Conservation (phyloP, 2,113 vertebrate species). For the Istiophorus platypterus region DNA sequence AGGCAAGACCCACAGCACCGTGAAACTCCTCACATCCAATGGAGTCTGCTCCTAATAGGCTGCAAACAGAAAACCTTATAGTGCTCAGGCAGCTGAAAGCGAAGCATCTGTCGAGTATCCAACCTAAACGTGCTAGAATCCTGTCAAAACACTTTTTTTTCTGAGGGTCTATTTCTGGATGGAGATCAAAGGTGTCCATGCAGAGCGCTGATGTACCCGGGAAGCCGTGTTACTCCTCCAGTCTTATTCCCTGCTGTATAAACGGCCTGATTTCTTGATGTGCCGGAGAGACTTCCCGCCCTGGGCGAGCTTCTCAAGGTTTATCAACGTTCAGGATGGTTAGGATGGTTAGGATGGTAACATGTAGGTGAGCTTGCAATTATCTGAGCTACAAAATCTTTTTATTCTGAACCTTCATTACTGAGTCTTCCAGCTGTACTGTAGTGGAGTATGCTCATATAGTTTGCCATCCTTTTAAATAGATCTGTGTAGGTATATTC, state of each 20-base stretch:
- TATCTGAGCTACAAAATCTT: neutral
- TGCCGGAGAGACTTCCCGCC: constrained; percentile 35
- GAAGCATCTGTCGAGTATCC: constrained; percentile 7
- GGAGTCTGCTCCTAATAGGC: constrained; percentile 17
- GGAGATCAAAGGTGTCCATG: constrained; percentile 62
- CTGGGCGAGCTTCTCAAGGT: constrained; percentile 34
- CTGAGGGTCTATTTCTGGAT: constrained; percentile 58
- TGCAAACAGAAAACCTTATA: constrained; percentile 6
- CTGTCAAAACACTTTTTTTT: constrained; percentile 53
- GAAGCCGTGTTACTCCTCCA: constrained; percentile 52
- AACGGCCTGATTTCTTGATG: constrained; percentile 64
- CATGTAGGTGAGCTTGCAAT: constrained; percentile 24
- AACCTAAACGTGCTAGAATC: constrained; percentile 37
- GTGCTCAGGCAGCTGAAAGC: constrained; percentile 1
- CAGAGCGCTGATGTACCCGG: constrained; percentile 40
- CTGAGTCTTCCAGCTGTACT: neutral
- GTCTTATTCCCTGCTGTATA: constrained; percentile 55
- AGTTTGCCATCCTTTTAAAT: neutral
- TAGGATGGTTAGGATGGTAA: constrained; percentile 47
- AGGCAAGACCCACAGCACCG: neutral
- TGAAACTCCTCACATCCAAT: constrained; percentile 18
- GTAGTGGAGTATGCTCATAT: neutral
- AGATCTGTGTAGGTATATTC: neutral
- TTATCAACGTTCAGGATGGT: constrained; percentile 40
- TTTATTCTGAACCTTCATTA: neutral